These are phyloP conservation scores for Carassius auratus DNA, from an alignment of 2,113 vertebrate species.

Conservation along the genomic window DNA sequence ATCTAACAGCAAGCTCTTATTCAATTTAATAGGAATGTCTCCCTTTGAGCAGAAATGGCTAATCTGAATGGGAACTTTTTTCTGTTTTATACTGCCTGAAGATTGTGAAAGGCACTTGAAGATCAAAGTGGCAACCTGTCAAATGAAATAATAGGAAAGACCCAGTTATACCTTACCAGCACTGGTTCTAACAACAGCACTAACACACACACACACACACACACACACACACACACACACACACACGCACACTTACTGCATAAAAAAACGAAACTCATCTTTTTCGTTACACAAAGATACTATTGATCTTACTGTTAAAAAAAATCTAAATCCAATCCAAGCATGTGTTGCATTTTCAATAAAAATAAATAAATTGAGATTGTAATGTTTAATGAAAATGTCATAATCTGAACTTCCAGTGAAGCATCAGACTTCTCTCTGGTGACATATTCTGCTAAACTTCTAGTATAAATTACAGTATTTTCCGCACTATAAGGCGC, in stretches of 20 bases:
- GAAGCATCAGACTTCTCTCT: neutral
- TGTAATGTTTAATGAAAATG: neutral
- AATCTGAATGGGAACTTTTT: neutral
- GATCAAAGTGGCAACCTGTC: constrained; percentile 16
- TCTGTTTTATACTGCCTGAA: neutral
- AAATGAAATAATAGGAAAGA: neutral
- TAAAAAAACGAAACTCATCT: neutral
- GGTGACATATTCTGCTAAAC: neutral
- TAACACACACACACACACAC: neutral
- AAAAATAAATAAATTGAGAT: neutral
- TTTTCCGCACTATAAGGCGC: too few species aligned
- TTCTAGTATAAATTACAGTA: neutral
- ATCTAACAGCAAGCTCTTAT: neutral
- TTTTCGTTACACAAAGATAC: neutral
- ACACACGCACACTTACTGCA: neutral
- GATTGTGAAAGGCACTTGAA: neutral
- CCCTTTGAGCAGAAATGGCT: neutral
- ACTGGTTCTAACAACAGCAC: neutral
- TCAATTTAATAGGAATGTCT: neutral
- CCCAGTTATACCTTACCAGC: neutral
- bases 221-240: neutral
- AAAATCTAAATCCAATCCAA: neutral
- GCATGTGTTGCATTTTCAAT: neutral
- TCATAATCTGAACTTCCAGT: neutral
- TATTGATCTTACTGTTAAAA: neutral